Evolutionary conservation across 2,888 invertebrate genomes (phyloP), one percentile per base, ranked within the genome.

Genomic region (Caenorhabditis japonica): DNA sequence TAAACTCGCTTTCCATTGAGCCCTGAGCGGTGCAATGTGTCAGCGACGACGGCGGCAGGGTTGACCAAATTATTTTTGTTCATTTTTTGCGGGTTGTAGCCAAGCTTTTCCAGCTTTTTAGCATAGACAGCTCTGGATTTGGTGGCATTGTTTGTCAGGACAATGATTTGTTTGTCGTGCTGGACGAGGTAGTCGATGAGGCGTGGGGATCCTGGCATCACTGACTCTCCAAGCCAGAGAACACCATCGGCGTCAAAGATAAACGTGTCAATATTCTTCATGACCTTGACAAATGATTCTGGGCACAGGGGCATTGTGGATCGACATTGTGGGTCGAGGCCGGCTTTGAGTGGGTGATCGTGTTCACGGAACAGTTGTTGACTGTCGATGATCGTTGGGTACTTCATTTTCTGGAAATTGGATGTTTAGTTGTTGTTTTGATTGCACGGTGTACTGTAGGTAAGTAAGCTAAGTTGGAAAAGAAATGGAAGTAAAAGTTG

Each of bases 111-210:
- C 58, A 93, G 92, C 88, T 94, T 94, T 17, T 89, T 89, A n/a
- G 92, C 91, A 89, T 94, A 92, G 77, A 93, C 93, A 61, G 91
- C 90, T 61, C 76, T 91, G 12, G 93, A 92, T 89, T 93, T 94
- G 0, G 93, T 93, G 17, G 94, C 94, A 89, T 95, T 95, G 87
- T 95, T 95, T 34, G 95, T 95, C 8, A 94, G 92, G 46, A 85
- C 80, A 61, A 85, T 85, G 51, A 85, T 78, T 21, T 74, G 74
- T 53, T 85, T 85, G 34, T 94, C 93, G 89, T 70, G 38, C 30
- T 59, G 64, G 33, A 80, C 53, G 43, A 85, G 74, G 53, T 69
- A 75, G 58, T 84, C 83, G 68, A 86, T 70, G 34, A 85, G 75
- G 21, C 68, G 64, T 7, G 85, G 81, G 27, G 84, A 83, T 25